phyloP scores from a whole-genome alignment of 2,888 invertebrate genomes.

The Luperina nickerlii region DNA sequence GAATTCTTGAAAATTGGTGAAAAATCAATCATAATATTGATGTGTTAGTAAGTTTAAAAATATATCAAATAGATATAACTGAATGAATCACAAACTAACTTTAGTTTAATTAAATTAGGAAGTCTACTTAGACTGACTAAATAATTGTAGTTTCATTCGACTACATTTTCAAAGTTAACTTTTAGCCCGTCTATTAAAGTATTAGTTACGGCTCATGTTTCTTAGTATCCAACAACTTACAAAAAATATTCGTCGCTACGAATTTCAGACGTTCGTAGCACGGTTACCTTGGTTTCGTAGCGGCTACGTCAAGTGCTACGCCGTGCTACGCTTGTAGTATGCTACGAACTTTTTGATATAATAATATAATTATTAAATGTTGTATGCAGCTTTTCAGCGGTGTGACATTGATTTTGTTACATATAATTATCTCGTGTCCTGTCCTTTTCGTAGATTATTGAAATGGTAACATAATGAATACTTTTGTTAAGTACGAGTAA shows the following conservation, averaged over 20 bases:
- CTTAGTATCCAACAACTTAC: not conserved
- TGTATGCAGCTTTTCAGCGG: not conserved
- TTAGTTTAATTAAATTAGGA: not conserved
- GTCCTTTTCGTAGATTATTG: not conserved
- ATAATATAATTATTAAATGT: not conserved
- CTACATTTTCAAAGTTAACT: not conserved
- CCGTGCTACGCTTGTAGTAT: conserved; percentile 14
- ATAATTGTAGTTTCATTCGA: not conserved
- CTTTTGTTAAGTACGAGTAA: not conserved
- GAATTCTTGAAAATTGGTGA: not conserved
- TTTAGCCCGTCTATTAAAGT: not conserved
- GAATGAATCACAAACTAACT: not conserved
- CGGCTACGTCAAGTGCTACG: conserved; percentile 53
- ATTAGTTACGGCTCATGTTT: conserved; percentile 1
- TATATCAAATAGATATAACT: not conserved
- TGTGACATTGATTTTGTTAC: not conserved
- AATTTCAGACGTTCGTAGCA: conserved; percentile 32
- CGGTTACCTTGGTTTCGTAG: conserved; percentile 39
- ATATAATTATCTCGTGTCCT: not conserved
- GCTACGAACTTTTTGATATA: not conserved
- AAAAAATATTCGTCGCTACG: conserved; percentile 23
- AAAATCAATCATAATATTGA: not conserved
- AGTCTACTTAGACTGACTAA: not conserved
- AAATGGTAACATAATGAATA: not conserved
- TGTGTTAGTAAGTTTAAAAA: not conserved